phyloP scores from a whole-genome alignment of 2,888 invertebrate genomes.

The Ormyrus rosae region DNA sequence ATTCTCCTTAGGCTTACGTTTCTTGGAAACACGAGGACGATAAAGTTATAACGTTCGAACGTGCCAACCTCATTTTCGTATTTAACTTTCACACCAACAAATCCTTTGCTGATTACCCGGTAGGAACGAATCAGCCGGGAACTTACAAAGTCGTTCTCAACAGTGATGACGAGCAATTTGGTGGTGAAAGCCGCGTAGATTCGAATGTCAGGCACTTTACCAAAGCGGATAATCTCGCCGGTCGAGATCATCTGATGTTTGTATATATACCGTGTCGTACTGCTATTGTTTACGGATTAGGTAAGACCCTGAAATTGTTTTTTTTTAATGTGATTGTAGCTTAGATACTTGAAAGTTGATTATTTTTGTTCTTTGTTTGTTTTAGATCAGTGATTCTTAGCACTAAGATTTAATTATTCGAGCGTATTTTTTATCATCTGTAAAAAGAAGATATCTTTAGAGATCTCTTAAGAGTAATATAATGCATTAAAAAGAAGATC shows the following conservation, averaged over 20 bases:
- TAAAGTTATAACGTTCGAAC: conserved; percentile 95
- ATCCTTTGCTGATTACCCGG: conserved; percentile 95
- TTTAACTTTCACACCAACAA: conserved; percentile 96
- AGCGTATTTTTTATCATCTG: too few relatives aligned
- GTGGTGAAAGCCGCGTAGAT: conserved; percentile 87
- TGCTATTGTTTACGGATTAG: conserved; percentile 66
- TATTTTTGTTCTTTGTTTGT: too few relatives aligned
- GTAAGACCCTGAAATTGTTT: conserved; percentile 10
- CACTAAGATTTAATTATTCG: too few relatives aligned
- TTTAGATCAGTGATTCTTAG: too few relatives aligned
- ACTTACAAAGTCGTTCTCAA: conserved; percentile 89
- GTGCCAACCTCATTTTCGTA: conserved; percentile 92
- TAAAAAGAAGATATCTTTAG: too few relatives aligned
- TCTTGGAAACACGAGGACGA: conserved; percentile 97
- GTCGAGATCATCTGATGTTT: conserved; percentile 81
- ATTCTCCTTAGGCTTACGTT: conserved; percentile 84
- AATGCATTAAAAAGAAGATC: too few relatives aligned
- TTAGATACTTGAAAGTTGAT: too few relatives aligned
- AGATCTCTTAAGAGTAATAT: too few relatives aligned
- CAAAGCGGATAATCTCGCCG: conserved; percentile 82
- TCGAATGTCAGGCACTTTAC: conserved; percentile 81
- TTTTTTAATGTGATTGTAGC: too few relatives aligned
- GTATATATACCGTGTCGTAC: conserved; percentile 73
- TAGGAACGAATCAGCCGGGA: conserved; percentile 92
- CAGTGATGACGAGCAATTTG: conserved; percentile 86